Percentiles rank a stretch among this genome's conserved stretches.
Conservation (phyloP, 2,113 vertebrate species). For the Microtus richardsoni region DNA sequence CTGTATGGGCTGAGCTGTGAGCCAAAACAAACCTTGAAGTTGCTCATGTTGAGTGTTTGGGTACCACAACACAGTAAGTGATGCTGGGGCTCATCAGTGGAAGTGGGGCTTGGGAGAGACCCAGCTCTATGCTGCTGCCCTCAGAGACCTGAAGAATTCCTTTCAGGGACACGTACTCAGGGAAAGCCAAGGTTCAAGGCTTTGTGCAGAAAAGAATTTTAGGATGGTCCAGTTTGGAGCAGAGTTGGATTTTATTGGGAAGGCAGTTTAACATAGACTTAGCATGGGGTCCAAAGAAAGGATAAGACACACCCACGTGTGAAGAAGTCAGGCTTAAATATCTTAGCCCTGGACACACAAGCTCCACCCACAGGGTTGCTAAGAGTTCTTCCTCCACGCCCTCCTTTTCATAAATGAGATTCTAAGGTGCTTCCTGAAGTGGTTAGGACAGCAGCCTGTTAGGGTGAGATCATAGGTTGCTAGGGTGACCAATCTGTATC, state of each 20-base stretch:
- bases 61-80: not conserved
- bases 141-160: not conserved
- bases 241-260: not conserved
- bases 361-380: not conserved
- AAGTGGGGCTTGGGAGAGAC: not conserved
- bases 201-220: not conserved
- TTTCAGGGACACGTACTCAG: not conserved
- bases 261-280: not conserved
- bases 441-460: not conserved
- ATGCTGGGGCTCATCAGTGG: too few species aligned
- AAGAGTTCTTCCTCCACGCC: not conserved
- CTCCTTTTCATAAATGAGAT: not conserved
- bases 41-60: too few species aligned
- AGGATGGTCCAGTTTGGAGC: not conserved
- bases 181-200: not conserved
- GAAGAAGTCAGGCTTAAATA: not conserved
- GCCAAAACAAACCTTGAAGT: not conserved
- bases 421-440: not conserved
- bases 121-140: not conserved
- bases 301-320: not conserved
- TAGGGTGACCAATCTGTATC: not conserved
- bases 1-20: not conserved
- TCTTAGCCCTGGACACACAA: not conserved
- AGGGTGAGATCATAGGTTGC: not conserved
- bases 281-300: not conserved